phyloP scores from a whole-genome alignment of 2,797 vertebrate genomes.

The Gallinago solitaria region DNA sequence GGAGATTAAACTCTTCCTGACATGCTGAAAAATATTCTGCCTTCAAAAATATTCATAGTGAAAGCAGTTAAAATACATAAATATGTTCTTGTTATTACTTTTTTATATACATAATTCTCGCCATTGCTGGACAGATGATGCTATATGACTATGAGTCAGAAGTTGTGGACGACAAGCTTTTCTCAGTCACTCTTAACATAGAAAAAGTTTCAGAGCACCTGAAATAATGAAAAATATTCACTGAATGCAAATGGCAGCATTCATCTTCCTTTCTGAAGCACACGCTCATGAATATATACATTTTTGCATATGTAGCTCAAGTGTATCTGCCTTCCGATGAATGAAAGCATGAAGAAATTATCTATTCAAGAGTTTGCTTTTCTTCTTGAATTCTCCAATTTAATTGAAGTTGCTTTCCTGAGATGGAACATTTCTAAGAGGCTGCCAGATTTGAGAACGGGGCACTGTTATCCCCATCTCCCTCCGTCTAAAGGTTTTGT shows the following conservation, averaged over 20 bases:
- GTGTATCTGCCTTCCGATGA: constrained; percentile 13
- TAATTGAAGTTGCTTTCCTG: constrained; percentile 40
- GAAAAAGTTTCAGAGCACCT: constrained; percentile 25
- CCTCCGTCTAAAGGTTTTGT: neutral
- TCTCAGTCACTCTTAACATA: neutral
- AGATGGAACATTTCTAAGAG: neutral
- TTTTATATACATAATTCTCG: neutral
- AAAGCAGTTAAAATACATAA: neutral
- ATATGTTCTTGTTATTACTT: neutral
- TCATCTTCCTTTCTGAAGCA: constrained; percentile 53
- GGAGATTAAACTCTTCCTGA: neutral
- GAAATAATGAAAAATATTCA: constrained; percentile 24
- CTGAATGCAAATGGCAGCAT: constrained; percentile 38
- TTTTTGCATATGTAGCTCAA: constrained; percentile 36
- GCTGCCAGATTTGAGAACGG: neutral
- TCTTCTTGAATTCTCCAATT: constrained; percentile 11
- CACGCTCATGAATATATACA: constrained; percentile 55
- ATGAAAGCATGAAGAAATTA: constrained; percentile 23
- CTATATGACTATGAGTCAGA: neutral
- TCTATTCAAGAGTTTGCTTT: constrained; percentile 12
- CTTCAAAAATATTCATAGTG: neutral
- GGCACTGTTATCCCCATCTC: neutral
- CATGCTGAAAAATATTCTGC: neutral
- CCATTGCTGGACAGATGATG: neutral
- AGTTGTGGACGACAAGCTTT: neutral